Conservation (phyloP, 2,888 invertebrate genomes). For the Petrolisthes manimaculis region DNA sequence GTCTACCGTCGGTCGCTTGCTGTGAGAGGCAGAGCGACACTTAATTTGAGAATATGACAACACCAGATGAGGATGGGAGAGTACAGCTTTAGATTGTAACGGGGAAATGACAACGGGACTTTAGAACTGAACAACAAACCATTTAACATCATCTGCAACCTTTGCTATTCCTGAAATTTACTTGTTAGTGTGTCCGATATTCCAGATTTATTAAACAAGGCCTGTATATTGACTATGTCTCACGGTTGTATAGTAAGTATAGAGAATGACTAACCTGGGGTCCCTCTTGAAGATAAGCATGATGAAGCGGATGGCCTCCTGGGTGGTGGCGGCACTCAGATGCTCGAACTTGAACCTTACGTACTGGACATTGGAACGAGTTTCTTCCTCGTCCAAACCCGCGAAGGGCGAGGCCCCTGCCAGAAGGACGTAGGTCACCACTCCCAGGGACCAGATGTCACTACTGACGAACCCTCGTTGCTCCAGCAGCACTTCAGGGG, state of each 20-base stretch:
- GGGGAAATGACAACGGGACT: too few species aligned
- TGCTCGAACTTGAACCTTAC: constrained; percentile 94
- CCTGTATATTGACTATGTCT: neutral
- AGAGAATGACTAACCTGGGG: constrained; percentile 78
- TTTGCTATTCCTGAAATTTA: too few species aligned
- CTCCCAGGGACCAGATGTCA: constrained; percentile 97
- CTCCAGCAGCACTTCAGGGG: constrained; percentile 90
- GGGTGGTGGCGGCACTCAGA: constrained; percentile 93
- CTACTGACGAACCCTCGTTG: constrained; percentile 90
- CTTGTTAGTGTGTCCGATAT: too few species aligned
- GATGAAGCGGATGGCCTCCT: constrained; percentile 92
- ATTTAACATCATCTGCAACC: too few species aligned
- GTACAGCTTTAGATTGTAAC: too few species aligned
- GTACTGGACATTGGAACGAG: constrained; percentile 90
- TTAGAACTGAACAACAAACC: too few species aligned
- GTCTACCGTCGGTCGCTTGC: constrained; percentile 92
- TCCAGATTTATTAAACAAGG: neutral
- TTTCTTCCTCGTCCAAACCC: constrained; percentile 85
- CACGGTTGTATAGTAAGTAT: neutral
- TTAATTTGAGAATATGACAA: too few species aligned
- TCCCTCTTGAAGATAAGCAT: constrained; percentile 95
- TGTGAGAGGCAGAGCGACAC: constrained; percentile 70
- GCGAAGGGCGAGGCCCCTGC: constrained; percentile 93
- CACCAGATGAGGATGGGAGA: too few species aligned
- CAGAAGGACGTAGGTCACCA: constrained; percentile 89